These are phyloP conservation scores for Leucoma salicis DNA, from an alignment of 2,888 invertebrate genomes.

Conservation along the genomic window DNA sequence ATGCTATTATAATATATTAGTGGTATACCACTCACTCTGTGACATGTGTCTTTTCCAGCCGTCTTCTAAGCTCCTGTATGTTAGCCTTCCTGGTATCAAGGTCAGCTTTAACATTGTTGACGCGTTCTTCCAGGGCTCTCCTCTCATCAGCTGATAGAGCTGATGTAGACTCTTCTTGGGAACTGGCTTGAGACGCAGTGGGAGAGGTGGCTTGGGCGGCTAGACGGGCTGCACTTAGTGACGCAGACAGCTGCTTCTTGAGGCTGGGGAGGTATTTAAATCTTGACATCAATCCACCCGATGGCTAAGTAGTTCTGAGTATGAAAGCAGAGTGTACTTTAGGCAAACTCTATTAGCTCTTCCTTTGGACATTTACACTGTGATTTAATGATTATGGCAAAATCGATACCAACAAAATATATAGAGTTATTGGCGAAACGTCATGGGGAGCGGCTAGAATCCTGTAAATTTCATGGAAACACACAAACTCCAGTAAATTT, in stretches of 20 bases:
- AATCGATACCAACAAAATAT: no score
- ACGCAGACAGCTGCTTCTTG: constrained; percentile 86
- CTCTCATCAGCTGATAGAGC: constrained; percentile 78
- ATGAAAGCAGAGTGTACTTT: no score
- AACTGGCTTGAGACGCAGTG: constrained; percentile 39
- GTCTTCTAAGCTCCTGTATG: constrained; percentile 90
- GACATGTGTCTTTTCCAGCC: constrained; percentile 91
- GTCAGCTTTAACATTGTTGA: constrained; percentile 81
- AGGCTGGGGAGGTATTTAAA: constrained; percentile 65
- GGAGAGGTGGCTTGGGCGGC: constrained; percentile 64
- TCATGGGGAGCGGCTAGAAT: no score
- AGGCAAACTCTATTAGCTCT: no score
- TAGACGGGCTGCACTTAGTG: constrained; percentile 78
- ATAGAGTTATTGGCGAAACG: no score
- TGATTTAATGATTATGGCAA: no score
- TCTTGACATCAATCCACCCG: no score
- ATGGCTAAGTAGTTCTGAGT: no score
- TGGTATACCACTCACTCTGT: constrained; percentile 95
- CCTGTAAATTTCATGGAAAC: no score
- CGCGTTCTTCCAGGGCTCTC: constrained; percentile 80
- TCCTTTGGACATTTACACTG: no score
- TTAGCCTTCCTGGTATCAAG: constrained; percentile 89
- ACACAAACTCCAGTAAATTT: no score
- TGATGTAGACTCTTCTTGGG: constrained; percentile 56
- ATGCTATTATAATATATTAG: no score